Base-by-base conservation (phyloP, 2,113 vertebrate species). In the Penelope pileata region DNA sequence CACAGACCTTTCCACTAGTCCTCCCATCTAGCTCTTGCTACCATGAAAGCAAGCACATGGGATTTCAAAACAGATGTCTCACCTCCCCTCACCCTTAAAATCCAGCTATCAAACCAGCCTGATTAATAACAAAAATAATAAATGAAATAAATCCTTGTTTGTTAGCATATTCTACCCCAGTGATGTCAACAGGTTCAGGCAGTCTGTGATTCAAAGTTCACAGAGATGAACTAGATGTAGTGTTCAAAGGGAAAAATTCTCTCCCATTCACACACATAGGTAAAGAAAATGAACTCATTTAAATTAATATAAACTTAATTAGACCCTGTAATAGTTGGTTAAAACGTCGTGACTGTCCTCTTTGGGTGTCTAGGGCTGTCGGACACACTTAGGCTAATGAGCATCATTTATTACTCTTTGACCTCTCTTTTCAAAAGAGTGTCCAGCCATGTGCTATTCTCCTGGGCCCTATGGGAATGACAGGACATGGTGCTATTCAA, bases 41-140 rank as follows among this genome's bases (percentile, higher is more conserved):
- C 29, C 77, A 53, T 4, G 2, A 86, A 81, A 93, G 74, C 47
- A 80, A 26, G 26, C 16, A 16, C 8, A 82, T 81, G 27, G 14
- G 47, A 93, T 86, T 92, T 82, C 83, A 90, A 34, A 26, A 70
- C 60, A 91, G 77, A 74, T 76, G 48, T 43, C 47, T 90, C 82
- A 3, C 16, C 60, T 62, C 51, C 77, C 27, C 16, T 22, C 30
- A 76, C 42, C 17, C 42, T 74, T 78, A 76, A 81, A 74, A 86
- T 27, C 4, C 30, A 83, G 60, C 23, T 62, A 58, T 34, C 23
- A 78, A 30, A 18, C 21, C 73, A 43, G 26, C 12, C 80, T 72
- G 34, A 83, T 77, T 38, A 43, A 66, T 17, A 53, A 15, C 1
- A 10, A 11, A 13, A 73, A 54, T 56, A 80, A 48, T 56, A 80